These are phyloP conservation scores for Drosophila triauraria DNA, from an alignment of 1,140 invertebrate genomes.

Conservation along the genomic window DNA sequence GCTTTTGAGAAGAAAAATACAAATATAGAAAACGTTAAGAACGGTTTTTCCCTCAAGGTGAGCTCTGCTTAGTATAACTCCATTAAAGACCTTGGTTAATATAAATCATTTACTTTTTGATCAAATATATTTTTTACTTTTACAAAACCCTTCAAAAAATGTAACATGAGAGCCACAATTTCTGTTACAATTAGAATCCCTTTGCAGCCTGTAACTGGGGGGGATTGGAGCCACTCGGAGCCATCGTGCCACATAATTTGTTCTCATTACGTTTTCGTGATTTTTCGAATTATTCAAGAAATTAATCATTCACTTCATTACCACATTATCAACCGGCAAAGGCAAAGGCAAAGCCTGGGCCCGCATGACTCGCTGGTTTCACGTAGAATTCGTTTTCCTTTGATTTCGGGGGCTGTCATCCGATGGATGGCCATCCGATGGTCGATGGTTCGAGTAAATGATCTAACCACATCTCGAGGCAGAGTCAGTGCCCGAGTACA, in stretches of 20 bases:
- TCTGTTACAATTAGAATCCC: too few relatives aligned
- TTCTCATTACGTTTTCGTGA: conserved; percentile 60
- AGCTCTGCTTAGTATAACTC: too few relatives aligned
- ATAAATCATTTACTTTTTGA: too few relatives aligned
- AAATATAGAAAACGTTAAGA: too few relatives aligned
- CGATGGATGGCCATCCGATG: conserved; percentile 6
- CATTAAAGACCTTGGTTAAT: too few relatives aligned
- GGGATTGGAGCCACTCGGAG: neutral
- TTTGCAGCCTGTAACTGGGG: neutral
- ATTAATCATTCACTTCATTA: conserved; percentile 76
- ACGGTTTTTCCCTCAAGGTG: too few relatives aligned
- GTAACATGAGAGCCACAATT: too few relatives aligned
- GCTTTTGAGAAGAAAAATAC: too few relatives aligned
- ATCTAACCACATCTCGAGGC: conserved; percentile 23
- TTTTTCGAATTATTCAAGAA: conserved; percentile 64
- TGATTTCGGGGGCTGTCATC: conserved; percentile 45
- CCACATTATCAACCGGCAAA: conserved; percentile 49
- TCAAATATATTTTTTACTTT: too few relatives aligned
- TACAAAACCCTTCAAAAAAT: too few relatives aligned
- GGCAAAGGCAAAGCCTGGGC: conserved; percentile 18
- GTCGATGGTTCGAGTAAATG: conserved; percentile 16
- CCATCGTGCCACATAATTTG: conserved; percentile 50
- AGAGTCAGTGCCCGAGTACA: conserved; percentile 3
- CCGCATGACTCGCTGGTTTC: conserved; percentile 57
- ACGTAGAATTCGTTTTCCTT: conserved; percentile 41